Percentiles rank a stretch among this genome's conserved stretches.
These are phyloP conservation scores for Cettia cetti DNA, from an alignment of 2,113 vertebrate genomes.

Conservation along the genomic window DNA sequence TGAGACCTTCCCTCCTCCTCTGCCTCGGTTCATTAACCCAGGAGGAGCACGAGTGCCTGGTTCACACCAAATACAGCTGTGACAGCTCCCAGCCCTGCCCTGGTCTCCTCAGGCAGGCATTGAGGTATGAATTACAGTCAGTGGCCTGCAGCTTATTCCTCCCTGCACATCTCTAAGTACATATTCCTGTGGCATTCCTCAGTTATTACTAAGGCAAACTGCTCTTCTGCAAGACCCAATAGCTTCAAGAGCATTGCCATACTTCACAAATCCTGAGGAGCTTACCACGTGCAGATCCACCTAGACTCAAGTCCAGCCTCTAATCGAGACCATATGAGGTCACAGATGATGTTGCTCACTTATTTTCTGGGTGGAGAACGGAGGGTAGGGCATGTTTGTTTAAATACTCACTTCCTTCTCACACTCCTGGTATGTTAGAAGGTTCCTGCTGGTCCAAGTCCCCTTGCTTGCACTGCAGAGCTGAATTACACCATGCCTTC, in stretches of 20 bases:
- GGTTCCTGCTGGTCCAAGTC: background rate
- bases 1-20: background rate
- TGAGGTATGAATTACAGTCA: background rate
- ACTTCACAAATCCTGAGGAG: background rate
- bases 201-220: background rate
- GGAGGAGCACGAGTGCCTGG: background rate
- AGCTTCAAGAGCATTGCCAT: background rate
- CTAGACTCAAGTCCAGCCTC: background rate
- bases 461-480: background rate
- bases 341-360: background rate
- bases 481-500: background rate
- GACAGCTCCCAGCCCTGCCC: background rate
- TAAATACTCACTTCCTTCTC: background rate
- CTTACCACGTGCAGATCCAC: background rate
- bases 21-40: background rate
- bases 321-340: background rate
- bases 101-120: background rate
- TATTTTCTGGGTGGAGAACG: background rate
- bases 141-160: background rate
- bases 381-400: background rate
- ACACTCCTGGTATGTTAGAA: background rate
- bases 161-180: background rate
- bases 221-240: background rate
- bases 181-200: background rate
- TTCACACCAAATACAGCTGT: background rate